Percentiles rank a stretch among this genome's conserved stretches.
Conservation (phyloP, 2,797 vertebrate species). For the Heteromormyrus szaboi region DNA sequence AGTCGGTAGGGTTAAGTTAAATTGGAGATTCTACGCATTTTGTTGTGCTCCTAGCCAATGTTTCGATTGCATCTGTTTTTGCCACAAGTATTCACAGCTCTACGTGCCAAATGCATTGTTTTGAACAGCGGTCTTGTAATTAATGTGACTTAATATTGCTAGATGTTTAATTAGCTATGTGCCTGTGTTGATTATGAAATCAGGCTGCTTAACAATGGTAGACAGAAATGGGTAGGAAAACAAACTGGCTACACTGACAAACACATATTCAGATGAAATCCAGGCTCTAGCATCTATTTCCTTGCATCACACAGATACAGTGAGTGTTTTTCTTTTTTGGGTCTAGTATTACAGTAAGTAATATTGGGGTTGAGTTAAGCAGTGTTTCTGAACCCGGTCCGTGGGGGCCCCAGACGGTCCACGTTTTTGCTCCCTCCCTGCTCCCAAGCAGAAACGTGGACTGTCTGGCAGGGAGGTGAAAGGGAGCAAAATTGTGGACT, state of each 20-base stretch:
- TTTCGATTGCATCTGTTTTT: not conserved
- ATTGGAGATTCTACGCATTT: not conserved
- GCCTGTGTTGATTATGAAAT: not conserved
- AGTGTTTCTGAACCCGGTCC: not conserved
- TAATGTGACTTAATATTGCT: not conserved
- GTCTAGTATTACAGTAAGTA: not conserved
- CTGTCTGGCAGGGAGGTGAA: not conserved
- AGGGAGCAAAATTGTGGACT: not conserved
- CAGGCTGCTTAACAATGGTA: not conserved
- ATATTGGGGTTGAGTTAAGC: not conserved
- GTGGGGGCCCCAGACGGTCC: not conserved
- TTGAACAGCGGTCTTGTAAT: not conserved
- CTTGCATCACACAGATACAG: not conserved
- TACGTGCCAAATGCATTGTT: not conserved
- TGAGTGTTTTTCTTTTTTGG: not conserved
- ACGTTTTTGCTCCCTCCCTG: not conserved
- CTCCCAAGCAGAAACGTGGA: not conserved
- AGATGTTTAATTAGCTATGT: not conserved
- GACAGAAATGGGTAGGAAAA: not conserved
- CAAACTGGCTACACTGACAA: not conserved
- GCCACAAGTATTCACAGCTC: not conserved
- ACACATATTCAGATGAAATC: not conserved
- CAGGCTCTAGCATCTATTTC: not conserved
- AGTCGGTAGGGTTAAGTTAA: not conserved
- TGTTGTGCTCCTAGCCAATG: not conserved